Evolutionary conservation across 2,888 invertebrate species (phyloP).

Genomic region (Oscheius sp.): DNA sequence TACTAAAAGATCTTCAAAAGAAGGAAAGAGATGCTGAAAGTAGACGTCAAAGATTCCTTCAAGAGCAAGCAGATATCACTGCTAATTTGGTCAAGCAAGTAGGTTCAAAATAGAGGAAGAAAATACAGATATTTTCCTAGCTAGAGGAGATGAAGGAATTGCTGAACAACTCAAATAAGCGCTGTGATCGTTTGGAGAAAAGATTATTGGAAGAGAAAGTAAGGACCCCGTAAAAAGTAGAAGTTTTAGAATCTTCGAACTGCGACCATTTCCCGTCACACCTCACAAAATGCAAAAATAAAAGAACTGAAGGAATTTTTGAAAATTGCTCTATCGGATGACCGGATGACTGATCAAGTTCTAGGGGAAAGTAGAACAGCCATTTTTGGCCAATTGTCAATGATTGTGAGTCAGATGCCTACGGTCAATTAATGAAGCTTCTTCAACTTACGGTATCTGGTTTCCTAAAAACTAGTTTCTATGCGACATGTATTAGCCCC

Average conservation of each 20-base stretch:
- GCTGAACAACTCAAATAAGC: constrained; percentile 3
- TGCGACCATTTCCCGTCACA: constrained; percentile 4
- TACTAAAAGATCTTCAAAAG: not conserved
- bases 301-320: constrained; percentile 2
- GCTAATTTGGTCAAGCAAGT: not conserved
- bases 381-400: constrained; percentile 2
- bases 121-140: not conserved
- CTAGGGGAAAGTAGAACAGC: constrained; percentile 19
- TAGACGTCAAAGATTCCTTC: not conserved
- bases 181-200: constrained; percentile 17
- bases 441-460: constrained; percentile 80
- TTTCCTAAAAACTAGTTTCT: too few relatives aligned
- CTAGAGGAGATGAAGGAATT: not conserved
- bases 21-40: not conserved
- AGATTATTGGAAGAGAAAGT: constrained; percentile 5
- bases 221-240: not conserved
- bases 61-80: not conserved
- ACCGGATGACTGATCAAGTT: not conserved
- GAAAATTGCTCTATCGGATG: not conserved
- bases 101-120: not conserved
- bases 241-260: not conserved
- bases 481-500: too few relatives aligned
- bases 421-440: constrained; percentile 10
- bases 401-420: constrained; percentile 17
- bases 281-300: constrained; percentile 15